Evolutionary conservation across 2,797 vertebrate genomes (phyloP), one percentile per base, ranked within the genome.

Genomic region (Ctenopoma kingsleyae): DNA sequence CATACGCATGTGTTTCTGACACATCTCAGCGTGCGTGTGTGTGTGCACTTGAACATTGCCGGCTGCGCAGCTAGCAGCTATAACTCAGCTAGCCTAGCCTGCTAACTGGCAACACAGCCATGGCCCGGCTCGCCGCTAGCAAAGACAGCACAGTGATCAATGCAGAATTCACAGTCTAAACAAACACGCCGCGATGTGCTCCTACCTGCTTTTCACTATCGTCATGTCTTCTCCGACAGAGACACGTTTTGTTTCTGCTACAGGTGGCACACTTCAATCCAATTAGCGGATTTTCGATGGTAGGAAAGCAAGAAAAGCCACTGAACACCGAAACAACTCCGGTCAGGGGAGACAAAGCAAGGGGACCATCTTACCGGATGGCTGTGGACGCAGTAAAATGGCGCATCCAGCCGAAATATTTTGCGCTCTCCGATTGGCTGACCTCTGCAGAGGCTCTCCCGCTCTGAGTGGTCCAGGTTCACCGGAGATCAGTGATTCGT

Each of bases 331-430:
- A 79, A 88, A 89, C 71, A 84, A 87, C 84, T 92, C 90, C 71
- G 82, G 82, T 89, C 83, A 84, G 84, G 71, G 75, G 43, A 95
- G 92, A 96, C 95, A 96, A 96, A 95, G 94, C 94, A 74, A 84
- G 68, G 92, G 91, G 90, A 94, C 95, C 94, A 95, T 95, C 94
- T 95, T 95, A 90, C 93, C 93, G 93, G 95, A 95, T 93, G 93
- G 86, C 84, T 91, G 67, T 86, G 92, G 91, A 94, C 93, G 93
- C 94, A 88, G 91, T 93, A 95, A 94, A 95, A 95, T 96, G 95
- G 95, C 93, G 94, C 94, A 92, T 90, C 81, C 81, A 91, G 89
- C 84, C 86, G 76, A 87, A 90, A 85, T 75, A 80, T 73, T 71
- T 51, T 46, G 65, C 59, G 80, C 36, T 0, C 55, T 80, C 70